Evolutionary conservation across 2,797 vertebrate genomes (phyloP), one percentile per base, ranked within the genome.

Genomic region (Aplochiton taeniatus): DNA sequence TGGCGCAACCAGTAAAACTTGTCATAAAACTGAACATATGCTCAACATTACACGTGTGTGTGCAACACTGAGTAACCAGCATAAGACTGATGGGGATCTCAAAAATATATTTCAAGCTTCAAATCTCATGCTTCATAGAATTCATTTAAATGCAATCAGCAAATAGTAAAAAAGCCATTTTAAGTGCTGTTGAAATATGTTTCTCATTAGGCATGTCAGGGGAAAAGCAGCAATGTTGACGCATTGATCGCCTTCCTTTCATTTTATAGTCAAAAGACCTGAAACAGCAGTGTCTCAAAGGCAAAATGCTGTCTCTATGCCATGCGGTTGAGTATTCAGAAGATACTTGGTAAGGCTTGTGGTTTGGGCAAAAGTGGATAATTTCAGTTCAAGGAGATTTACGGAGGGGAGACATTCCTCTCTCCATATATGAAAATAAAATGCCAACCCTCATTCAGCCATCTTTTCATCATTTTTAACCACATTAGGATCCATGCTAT

Each of bases 61-160:
- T 58, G 73, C 69, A 70, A 77, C 84, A 86, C 75, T 75, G 61
- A 83, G 85, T 78, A 83, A 83, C 73, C 75, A 65, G 74, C 66
- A n/a, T 80, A 79, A 70, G 83, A 58, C 69, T 76, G 76, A 62
- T 63, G 49, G 53, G 54, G 49, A 57, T 55, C 63, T 70, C 60
- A 73, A 80, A 69, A 62, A 44, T 11, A 13, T 20, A 42, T 52
- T 31, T 47, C 62, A 73, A 74, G 79, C 61, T 68, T 65, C 31
- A 31, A 31, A 31, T 31, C 67, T 68, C 8, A 43, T 17, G 69
- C 75, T 76, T 87, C 72, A 65, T 50, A 58, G 71, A 76, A 76
- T 82, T 83, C 77, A 85, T 90, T 87, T 86, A 85, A 82, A 87
- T 69, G 82, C 78, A 83, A 84, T 88, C 79, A 80, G 73, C n/a